Conservation (phyloP, 2,888 invertebrate genomes). For the Rotaria macrura region DNA sequence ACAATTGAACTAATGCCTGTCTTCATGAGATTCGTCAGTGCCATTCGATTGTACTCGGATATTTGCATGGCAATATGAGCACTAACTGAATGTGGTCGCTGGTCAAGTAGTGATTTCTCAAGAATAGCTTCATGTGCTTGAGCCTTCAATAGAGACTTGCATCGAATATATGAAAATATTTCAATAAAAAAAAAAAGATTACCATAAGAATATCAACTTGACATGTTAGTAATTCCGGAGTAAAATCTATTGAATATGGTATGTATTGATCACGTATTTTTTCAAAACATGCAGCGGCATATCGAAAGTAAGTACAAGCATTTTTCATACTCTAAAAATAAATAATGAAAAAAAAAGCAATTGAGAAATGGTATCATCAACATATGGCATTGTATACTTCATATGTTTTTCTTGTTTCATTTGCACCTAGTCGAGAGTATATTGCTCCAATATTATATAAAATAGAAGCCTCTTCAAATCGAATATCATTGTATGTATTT, state of each 20-base stretch:
- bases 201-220: conserved; percentile 61
- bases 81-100: conserved; percentile 78
- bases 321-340: conserved; percentile 69
- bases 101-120: conserved; percentile 90
- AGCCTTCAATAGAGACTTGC: no score
- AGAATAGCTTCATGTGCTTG: conserved; percentile 96
- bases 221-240: conserved; percentile 55
- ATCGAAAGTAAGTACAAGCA: conserved; percentile 89
- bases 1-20: neutral
- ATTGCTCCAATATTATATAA: conserved; percentile 86
- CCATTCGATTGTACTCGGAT: conserved; percentile 66
- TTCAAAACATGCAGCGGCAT: conserved; percentile 85
- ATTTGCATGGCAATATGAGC: conserved; percentile 76
- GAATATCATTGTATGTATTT: conserved; percentile 46
- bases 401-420: conserved; percentile 66
- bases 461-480: conserved; percentile 77
- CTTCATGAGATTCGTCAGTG: conserved; percentile 50
- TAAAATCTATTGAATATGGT: conserved; percentile 36
- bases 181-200: conserved; percentile 34
- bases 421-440: conserved; percentile 74
- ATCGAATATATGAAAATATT: no score
- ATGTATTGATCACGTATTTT: conserved; percentile 48
- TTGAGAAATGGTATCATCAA: no score
- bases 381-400: no score
- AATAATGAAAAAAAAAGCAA: neutral